These are phyloP conservation scores for Notoglanidium macrostoma DNA, from an alignment of 2,797 vertebrate genomes.

Conservation along the genomic window DNA sequence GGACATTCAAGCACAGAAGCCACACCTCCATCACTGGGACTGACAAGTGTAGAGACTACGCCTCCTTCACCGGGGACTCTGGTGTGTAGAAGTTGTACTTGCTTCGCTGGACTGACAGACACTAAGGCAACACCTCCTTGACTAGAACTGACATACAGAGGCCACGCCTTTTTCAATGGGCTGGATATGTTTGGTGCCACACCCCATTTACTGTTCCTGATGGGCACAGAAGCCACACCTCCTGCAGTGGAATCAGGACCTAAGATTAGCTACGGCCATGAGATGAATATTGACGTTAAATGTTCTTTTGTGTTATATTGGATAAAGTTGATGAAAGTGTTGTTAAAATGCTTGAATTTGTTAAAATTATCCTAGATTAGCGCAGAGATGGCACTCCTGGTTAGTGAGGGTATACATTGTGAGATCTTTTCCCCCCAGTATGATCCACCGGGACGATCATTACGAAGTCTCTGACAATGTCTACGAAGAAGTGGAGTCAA, in stretches of 20 bases:
- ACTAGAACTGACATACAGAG: not conserved
- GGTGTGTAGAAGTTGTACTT: not conserved
- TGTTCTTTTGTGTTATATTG: not conserved
- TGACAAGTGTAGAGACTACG: not conserved
- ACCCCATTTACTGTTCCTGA: not conserved
- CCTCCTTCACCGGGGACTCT: not conserved
- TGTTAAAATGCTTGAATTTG: not conserved
- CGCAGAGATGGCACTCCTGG: not conserved
- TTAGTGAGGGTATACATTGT: not conserved
- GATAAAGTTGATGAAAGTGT: not conserved
- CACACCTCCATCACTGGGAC: not conserved
- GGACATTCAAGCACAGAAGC: not conserved
- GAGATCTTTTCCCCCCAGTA: conserved; percentile 50
- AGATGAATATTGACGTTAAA: not conserved
- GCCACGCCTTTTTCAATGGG: not conserved
- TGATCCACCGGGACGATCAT: conserved; percentile 51
- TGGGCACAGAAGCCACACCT: not conserved
- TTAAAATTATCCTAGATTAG: not conserved
- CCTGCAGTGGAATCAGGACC: not conserved
- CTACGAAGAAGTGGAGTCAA: conserved; percentile 75
- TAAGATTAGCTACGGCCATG: not conserved
- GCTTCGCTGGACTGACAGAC: not conserved
- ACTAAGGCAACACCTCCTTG: not conserved
- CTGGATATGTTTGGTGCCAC: not conserved
- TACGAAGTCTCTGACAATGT: conserved; percentile 65